These are phyloP conservation scores for Eurois occulta DNA, from an alignment of 2,888 invertebrate genomes.

Conservation along the genomic window DNA sequence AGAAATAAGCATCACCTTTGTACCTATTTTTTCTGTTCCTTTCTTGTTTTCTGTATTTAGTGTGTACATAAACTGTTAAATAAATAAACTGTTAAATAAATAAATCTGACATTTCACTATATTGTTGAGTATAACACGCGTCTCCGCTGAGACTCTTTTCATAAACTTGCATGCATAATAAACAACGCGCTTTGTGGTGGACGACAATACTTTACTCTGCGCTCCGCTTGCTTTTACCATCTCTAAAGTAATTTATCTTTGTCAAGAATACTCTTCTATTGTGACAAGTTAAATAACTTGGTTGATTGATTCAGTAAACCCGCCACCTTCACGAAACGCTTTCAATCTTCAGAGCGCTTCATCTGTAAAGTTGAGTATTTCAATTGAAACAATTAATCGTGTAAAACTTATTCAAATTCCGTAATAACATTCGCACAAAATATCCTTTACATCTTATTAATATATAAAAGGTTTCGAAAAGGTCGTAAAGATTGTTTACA, in stretches of 20 bases:
- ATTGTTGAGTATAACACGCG: slow-evolving; percentile 23
- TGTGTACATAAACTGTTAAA: no score
- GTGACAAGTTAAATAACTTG: slow-evolving; percentile 53
- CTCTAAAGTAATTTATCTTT: slow-evolving; percentile 44
- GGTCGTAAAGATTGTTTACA: slow-evolving; percentile 47
- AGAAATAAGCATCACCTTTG: no score
- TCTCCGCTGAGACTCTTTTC: slow-evolving; percentile 39
- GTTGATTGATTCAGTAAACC: slow-evolving; percentile 45
- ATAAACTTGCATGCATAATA: slow-evolving; percentile 58
- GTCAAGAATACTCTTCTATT: slow-evolving; percentile 38
- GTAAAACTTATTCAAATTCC: slow-evolving; percentile 42
- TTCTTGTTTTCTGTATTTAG: no score
- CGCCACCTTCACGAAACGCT: slow-evolving; percentile 24
- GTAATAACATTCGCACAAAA: slow-evolving; percentile 20
- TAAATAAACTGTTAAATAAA: no score
- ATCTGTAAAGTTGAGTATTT: slow-evolving; percentile 43
- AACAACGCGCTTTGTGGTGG: slow-evolving; percentile 47
- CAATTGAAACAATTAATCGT: slow-evolving; percentile 42
- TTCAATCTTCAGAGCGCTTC: slow-evolving; percentile 32
- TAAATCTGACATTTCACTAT: slow-evolving; percentile 29
- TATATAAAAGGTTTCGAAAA: slow-evolving; percentile 36
- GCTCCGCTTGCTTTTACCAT: slow-evolving; percentile 17
- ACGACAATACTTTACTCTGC: slow-evolving; percentile 40
- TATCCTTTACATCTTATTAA: slow-evolving; percentile 27
- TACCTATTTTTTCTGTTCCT: no score